Evolutionary conservation across 2,888 invertebrate genomes (phyloP), one percentile per base, ranked within the genome.

Genomic region (Ophioninae sp.): DNA sequence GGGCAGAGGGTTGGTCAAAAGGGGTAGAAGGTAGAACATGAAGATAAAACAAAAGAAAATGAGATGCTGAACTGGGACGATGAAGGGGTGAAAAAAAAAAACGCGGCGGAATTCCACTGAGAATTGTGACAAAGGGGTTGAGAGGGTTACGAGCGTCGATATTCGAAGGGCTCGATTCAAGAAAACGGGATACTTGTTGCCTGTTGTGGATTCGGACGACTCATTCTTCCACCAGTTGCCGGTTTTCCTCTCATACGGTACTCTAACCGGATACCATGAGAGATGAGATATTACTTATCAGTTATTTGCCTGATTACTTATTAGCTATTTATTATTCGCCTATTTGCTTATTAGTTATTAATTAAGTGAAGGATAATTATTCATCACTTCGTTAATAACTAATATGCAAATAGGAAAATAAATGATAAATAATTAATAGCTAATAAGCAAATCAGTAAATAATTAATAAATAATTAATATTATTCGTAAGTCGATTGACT

Each of bases 111-210:
- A 74, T 80, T 68, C 69, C 73, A 74, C 74, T 69, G 67, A 70
- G 81, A 70, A 62, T 78, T 39, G 65, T 68, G 39, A 59, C 21
- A 59, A 78, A 83, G 76, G 64, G 74, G 74, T 83, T 78, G 70
- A 75, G 74, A 70, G 39, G 65, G 81, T 41, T 68, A 13, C 64
- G 78, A 72, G 21, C 64, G 65, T 75, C 74, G 65, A 74, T 83
- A 59, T 73, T 81, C 78, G 74, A 83, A 81, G 81, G 23, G 74
- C 65, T 67, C 69, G 65, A 77, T 21, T 57, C 77, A 59, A 76
- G 78, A 81, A 70, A 78, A 69, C 64, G 64, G 70, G 74, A 73
- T 70, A 80, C 78, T 81, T 83, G 74, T 83, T 83, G 78, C 81
- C 70, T 8, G 20, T 57, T 13, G 50, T 59, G 70, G 75, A 67